Evolutionary conservation across 1,140 invertebrate genomes (phyloP).

Genomic region (Ptiloglossa arizonensis): DNA sequence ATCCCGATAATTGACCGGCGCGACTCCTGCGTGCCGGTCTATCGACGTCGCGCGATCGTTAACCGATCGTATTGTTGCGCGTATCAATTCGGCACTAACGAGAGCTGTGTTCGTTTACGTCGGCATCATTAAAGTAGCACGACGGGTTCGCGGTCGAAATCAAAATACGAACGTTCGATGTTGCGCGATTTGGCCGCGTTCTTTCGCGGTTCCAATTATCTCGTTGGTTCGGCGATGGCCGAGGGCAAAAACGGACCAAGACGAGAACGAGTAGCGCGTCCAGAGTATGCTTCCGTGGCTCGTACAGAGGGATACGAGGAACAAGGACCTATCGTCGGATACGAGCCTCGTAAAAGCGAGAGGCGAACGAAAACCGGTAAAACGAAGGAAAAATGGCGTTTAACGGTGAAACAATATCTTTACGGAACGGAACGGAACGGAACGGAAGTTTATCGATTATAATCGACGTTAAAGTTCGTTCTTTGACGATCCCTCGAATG

Average conservation of each 20-base stretch:
- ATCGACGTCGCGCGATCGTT: conserved; percentile 17
- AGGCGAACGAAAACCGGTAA: not conserved
- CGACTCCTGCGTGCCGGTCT: conserved; percentile 31
- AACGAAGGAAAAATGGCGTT: not conserved
- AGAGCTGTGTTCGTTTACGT: conserved; percentile 6
- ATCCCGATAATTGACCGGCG: conserved; percentile 33
- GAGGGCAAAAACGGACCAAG: too few relatives aligned
- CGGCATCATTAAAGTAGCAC: not conserved
- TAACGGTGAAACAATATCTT: not conserved
- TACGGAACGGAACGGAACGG: too few relatives aligned
- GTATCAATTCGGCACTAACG: conserved; percentile 32
- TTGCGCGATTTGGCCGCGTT: too few relatives aligned
- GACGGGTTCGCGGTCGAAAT: not conserved
- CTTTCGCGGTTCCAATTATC: not conserved
- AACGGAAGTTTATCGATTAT: conserved; percentile 25
- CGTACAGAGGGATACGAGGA: too few relatives aligned
- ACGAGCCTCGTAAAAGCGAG: not conserved
- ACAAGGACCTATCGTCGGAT: not conserved
- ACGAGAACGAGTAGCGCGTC: not conserved
- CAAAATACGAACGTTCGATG: not conserved
- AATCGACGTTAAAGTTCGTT: conserved; percentile 5
- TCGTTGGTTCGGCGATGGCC: not conserved
- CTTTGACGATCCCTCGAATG: conserved; percentile 12
- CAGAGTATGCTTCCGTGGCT: not conserved
- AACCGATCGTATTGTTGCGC: conserved; percentile 1